phyloP scores from a whole-genome alignment of 53 echinoderm and acorn worm species.

The Arbacia lixula region DNA sequence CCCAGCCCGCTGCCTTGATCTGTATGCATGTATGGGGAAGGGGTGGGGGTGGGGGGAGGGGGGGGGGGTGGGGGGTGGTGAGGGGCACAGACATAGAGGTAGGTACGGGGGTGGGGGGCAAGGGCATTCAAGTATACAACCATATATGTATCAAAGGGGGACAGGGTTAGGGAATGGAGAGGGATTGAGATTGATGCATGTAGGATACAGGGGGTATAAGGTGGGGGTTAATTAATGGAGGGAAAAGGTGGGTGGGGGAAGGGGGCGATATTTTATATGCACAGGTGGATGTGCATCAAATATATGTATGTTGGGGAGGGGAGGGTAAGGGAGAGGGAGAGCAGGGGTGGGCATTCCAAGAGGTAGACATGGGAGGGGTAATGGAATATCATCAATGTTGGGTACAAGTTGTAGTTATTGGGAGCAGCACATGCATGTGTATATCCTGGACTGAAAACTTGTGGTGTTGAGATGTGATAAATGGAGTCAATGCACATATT shows the following conservation, averaged over 20 bases:
- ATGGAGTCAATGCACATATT: no score
- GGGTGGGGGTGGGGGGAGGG: neutral
- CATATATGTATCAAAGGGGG: neutral
- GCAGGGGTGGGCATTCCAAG: no score
- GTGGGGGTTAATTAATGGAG: neutral
- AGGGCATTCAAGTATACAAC: neutral
- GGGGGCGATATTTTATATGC: neutral
- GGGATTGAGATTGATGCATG: neutral
- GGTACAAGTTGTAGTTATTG: no score
- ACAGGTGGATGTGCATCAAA: no score
- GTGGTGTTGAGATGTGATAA: no score
- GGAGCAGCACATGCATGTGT: no score
- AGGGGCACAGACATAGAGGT: neutral
- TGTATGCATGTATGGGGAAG: conserved; percentile 39
- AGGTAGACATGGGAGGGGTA: no score
- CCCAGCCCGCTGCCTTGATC: conserved; percentile 49
- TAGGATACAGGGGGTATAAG: conserved; percentile 2
- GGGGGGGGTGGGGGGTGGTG: conserved; percentile 4
- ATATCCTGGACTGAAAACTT: no score
- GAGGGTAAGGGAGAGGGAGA: no score
- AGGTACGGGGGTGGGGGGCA: neutral
- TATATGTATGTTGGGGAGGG: no score
- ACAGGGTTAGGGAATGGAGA: neutral
- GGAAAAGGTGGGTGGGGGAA: neutral
- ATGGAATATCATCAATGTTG: no score